Base-by-base conservation (phyloP, 2,888 invertebrate genomes). In the Brenthis daphne region DNA sequence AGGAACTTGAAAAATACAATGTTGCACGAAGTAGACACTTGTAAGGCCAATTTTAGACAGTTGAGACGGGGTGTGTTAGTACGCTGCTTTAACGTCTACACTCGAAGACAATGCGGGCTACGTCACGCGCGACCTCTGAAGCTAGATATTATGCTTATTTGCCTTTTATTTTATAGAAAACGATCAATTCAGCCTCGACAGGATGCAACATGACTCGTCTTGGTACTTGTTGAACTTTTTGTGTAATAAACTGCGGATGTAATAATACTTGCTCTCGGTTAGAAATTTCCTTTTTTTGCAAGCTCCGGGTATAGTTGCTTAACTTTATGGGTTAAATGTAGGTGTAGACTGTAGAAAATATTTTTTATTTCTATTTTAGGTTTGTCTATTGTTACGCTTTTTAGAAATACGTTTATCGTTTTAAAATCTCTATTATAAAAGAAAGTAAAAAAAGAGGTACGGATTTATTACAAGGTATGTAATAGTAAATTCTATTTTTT, bases 41-140 rank as follows among this genome's bases (percentile, higher is more conserved):
- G 76, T 79, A 77, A 81, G 83, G 84, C 82, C 84, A 87, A 83
- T 84, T 86, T 86, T 80, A 87, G 73, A 76, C 77, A 77, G 55
- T 67, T 67, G 61, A 67, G 77, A 78, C 75, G 75, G 78, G 77
- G 64, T 68, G 64, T 70, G 69, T 72, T 68, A 78, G 11, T 3
- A 8, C 8, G 37, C 2, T 11, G 37, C 48, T 24, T 24, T 58
- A 60, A n/a, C 48, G 77, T 77, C 80, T 79, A 78, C 37, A 43
- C 78, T 76, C 75, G 80, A 80, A 86, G 82, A 88, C 88, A 88
- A 89, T 87, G 80, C 78, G 73, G 85, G 85, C 81, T 85, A 83
- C 80, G 77, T 82, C 85, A 86, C 84, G 85, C 77, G 77, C 86
- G 89, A 90, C 89, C 90, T 83, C 82, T 70, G 72, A 67, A 73